These are phyloP conservation scores for Cryptotermes secundus DNA, from an alignment of 1,140 invertebrate genomes.

Conservation along the genomic window DNA sequence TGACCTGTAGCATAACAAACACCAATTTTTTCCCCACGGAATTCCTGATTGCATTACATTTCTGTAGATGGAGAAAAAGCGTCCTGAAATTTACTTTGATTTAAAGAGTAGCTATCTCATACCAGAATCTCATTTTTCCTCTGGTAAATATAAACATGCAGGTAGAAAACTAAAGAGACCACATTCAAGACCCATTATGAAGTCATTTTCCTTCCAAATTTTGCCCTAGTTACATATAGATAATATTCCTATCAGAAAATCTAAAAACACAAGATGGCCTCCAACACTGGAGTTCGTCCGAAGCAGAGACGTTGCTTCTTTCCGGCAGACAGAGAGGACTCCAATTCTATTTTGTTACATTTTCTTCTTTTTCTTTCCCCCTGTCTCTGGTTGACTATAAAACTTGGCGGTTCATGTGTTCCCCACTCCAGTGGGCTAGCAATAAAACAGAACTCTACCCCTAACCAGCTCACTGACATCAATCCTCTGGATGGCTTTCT, in stretches of 20 bases:
- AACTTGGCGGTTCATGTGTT: slow-evolving; percentile 4
- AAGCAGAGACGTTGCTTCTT: background rate
- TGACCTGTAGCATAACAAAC: no score
- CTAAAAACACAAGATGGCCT: background rate
- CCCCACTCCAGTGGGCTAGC: slow-evolving; percentile 3
- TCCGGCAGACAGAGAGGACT: background rate
- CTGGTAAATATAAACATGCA: no score
- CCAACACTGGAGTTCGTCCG: background rate
- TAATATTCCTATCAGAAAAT: background rate
- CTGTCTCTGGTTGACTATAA: slow-evolving; percentile 19
- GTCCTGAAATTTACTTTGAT: no score
- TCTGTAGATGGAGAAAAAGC: no score
- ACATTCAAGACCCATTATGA: no score
- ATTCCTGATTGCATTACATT: no score
- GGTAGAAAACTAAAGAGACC: no score
- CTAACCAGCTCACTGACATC: slow-evolving; percentile 1
- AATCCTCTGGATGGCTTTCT: background rate
- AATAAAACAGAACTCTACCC: slow-evolving; percentile 10
- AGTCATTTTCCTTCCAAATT: background rate
- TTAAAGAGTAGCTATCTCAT: no score
- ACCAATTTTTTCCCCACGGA: no score
- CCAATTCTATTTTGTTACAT: background rate
- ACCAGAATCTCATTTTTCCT: no score
- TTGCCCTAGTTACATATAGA: background rate
- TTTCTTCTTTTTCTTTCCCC: slow-evolving; percentile 14